Percentiles rank a stretch among this genome's conserved stretches.
Conservation (phyloP, 2,888 invertebrate species). For the Pollenia griseotomentosa region DNA sequence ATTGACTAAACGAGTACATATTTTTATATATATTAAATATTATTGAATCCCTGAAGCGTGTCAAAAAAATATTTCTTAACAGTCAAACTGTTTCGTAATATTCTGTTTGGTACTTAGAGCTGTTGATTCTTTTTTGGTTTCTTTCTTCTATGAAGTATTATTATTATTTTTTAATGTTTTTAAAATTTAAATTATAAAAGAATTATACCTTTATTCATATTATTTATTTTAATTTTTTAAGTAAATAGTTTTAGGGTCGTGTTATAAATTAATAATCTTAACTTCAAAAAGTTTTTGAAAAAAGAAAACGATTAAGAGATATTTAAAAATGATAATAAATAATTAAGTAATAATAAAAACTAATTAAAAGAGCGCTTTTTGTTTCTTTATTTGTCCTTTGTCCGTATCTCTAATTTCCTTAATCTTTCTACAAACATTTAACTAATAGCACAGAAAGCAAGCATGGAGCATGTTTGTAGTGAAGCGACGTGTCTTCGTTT, state of each 20-base stretch:
- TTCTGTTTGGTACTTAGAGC: neutral
- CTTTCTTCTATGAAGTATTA: slow-evolving; percentile 59
- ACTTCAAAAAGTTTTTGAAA: too few species aligned
- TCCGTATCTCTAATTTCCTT: too few species aligned
- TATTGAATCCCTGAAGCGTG: neutral
- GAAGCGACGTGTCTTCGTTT: too few species aligned
- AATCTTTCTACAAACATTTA: too few species aligned
- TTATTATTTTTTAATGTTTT: slow-evolving; percentile 1
- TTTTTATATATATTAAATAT: slow-evolving; percentile 30
- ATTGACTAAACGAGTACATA: slow-evolving; percentile 27
- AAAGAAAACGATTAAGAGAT: too few species aligned
- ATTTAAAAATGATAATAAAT: too few species aligned
- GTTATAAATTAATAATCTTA: neutral
- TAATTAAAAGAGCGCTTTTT: too few species aligned
- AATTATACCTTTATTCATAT: neutral
- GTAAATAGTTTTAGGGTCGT: neutral
- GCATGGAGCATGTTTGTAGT: too few species aligned
- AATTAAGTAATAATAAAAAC: too few species aligned
- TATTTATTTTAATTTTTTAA: slow-evolving; percentile 27
- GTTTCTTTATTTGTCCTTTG: too few species aligned
- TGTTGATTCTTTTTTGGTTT: slow-evolving; percentile 35
- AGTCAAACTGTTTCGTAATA: slow-evolving; percentile 16
- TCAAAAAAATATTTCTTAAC: slow-evolving; percentile 34
- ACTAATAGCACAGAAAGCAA: too few species aligned
- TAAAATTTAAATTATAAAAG: too few species aligned